phyloP scores from a whole-genome alignment of 2,888 invertebrate genomes.

The Atethmia centrago region DNA sequence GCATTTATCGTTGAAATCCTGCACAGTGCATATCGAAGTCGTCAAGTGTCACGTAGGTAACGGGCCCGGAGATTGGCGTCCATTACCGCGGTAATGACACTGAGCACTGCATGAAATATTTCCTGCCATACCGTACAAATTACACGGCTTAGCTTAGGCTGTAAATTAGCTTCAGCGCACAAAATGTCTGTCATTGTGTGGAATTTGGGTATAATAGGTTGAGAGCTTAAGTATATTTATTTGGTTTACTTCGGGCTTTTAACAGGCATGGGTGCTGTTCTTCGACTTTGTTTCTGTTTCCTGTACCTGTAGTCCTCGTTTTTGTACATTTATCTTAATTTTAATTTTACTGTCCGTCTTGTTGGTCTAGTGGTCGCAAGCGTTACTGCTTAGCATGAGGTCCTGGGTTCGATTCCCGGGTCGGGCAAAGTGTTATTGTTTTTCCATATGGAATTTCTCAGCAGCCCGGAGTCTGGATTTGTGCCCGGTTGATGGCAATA shows the following conservation, averaged over 20 bases:
- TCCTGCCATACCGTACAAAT: slow-evolving; percentile 35
- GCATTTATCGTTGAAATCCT: slow-evolving; percentile 8
- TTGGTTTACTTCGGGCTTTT: neutral
- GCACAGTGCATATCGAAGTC: neutral
- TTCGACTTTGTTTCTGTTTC: neutral
- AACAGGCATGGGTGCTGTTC: neutral
- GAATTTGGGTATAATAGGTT: neutral
- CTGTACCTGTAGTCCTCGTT: too few relatives aligned
- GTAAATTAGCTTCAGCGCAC: slow-evolving; percentile 4
- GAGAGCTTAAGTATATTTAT: neutral
- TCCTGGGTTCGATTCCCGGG: too few relatives aligned
- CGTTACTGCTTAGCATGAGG: too few relatives aligned
- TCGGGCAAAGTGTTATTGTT: too few relatives aligned
- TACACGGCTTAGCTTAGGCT: slow-evolving; percentile 5
- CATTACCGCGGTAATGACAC: slow-evolving; percentile 50
- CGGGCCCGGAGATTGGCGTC: slow-evolving; percentile 42
- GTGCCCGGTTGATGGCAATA: too few relatives aligned
- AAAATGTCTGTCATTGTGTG: neutral
- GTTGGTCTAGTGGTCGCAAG: too few relatives aligned
- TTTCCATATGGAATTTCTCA: too few relatives aligned
- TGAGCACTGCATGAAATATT: slow-evolving; percentile 31
- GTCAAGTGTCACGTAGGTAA: slow-evolving; percentile 49
- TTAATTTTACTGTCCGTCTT: neutral
- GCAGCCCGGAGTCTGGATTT: too few relatives aligned
- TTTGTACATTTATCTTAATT: neutral